Percentiles rank a stretch among this genome's conserved stretches.
phyloP scores from a whole-genome alignment of 2,113 vertebrate species.

The Saguinus midas region DNA sequence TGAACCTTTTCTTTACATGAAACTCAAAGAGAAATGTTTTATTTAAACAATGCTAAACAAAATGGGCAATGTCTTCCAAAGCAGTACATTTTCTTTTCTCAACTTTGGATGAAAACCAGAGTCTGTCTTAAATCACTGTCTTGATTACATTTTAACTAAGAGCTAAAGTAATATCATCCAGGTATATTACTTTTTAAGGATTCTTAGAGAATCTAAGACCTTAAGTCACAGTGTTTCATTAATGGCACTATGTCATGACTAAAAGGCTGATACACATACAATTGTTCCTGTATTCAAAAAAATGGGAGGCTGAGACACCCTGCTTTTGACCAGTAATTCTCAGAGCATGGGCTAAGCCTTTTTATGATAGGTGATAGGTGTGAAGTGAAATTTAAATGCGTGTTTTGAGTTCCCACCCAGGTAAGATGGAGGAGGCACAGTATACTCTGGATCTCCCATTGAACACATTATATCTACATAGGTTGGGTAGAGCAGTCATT shows the following conservation, averaged over 20 bases:
- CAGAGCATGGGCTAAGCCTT: not conserved
- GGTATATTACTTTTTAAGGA: constrained; percentile 45
- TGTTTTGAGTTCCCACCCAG: not conserved
- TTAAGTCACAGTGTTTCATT: constrained; percentile 16
- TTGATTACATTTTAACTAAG: constrained; percentile 47
- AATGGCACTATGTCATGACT: not conserved
- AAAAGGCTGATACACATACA: not conserved
- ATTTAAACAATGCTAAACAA: constrained; percentile 61
- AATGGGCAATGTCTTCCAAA: constrained; percentile 52
- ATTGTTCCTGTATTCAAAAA: not conserved
- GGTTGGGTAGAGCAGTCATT: not conserved
- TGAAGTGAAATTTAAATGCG: not conserved
- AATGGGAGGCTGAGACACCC: not conserved
- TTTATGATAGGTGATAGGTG: not conserved
- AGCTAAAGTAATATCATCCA: constrained; percentile 50
- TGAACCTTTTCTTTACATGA: constrained; percentile 54
- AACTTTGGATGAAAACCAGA: constrained; percentile 67
- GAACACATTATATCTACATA: not conserved
- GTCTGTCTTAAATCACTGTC: constrained; percentile 70
- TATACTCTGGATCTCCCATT: not conserved
- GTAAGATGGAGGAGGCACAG: not conserved
- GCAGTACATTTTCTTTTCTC: constrained; percentile 61
- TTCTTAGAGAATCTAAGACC: constrained; percentile 3
- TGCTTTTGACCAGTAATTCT: constrained; percentile 13
- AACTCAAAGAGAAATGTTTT: constrained; percentile 61